Base-by-base conservation (phyloP, 2,113 vertebrate genomes). In the Numenius arquata region DNA sequence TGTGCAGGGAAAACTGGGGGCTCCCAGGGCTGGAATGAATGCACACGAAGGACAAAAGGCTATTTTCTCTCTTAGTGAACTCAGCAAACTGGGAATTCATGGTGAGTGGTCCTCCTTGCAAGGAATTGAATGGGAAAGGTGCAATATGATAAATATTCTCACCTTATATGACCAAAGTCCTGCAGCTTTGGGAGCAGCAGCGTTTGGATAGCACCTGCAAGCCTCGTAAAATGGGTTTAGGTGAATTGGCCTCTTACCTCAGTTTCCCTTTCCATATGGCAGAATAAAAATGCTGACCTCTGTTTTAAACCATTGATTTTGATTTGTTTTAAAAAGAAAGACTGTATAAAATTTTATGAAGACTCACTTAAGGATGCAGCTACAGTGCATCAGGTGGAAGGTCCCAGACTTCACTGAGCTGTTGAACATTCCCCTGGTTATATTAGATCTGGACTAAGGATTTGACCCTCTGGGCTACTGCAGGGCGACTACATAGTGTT, bases 161-260 rank as follows among this genome's bases (percentile, higher is more conserved):
- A 36, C 15, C 17, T 19, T 40, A 20, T 26, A 7, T 52, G 45
- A 38, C 21, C 21, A 26, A 56, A 53, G 6, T 52, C 40, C 26
- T 19, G 26, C 4, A 25, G 8, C 9, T 82, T 71, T 32, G 22
- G 56, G 48, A 38, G 11, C 22, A 15, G 41, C 9, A 27, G 26
- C 3, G 36, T 47, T 52, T 75, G 10, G 43, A 15, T 4, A 34
- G 8, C 27, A 48, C 19, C 38, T 45, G 12, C 8, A 68, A 88
- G 4, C 3, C 13, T 83, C 1, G 1, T 6, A 53, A 43, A 30
- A 29, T 9, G 11, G n/a, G 3, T 15, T 76, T 56, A 20, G 4
- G 12, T 34, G 12, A 50, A 20, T 5, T 53, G 14, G 8, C 15
- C 22, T 81, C 4, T 32, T 68, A 5, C 7, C 19, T 90, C 66